A percentile compares a stretch with the other conserved stretches of the same genome.
Evolutionary conservation across 1,140 invertebrate genomes (phyloP).

Genomic region (Caenorhabditis tropicalis): DNA sequence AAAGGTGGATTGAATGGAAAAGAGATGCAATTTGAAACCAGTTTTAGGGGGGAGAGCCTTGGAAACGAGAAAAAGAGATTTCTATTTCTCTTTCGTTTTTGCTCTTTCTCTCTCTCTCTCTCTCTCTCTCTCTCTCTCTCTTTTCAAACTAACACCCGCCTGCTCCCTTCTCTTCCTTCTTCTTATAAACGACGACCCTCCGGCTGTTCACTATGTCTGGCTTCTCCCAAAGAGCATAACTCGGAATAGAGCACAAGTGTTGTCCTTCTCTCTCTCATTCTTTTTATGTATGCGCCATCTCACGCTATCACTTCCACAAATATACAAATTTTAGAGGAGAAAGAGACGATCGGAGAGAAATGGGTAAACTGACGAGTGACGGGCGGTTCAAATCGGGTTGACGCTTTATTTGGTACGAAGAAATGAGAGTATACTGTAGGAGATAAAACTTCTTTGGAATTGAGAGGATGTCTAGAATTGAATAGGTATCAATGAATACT

Average conservation of each 20-base stretch:
- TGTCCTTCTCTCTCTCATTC: background rate
- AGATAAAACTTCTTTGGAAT: too few species aligned
- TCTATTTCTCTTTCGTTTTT: background rate
- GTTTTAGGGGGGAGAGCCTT: background rate
- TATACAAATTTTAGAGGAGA: constrained; percentile 3
- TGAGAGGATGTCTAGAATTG: too few species aligned
- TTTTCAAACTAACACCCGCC: constrained; percentile 16
- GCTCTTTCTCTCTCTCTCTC: constrained; percentile 13
- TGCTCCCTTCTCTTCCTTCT: background rate
- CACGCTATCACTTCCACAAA: constrained; percentile 44
- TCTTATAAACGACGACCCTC: background rate
- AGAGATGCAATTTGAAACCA: constrained; percentile 30
- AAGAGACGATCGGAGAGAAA: background rate
- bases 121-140: background rate
- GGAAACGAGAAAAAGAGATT: constrained; percentile 12
- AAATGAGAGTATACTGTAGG: background rate
- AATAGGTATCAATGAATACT: too few species aligned
- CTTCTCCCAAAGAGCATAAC: constrained; percentile 41
- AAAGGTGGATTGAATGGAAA: background rate
- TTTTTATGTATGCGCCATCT: constrained; percentile 9
- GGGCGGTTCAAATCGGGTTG: background rate
- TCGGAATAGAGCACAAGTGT: constrained; percentile 22
- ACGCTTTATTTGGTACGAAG: background rate
- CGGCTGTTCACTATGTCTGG: constrained; percentile 6
- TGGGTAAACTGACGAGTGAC: background rate